These are phyloP conservation scores for Lasioglossum morio DNA, from an alignment of 2,888 invertebrate genomes.

Conservation along the genomic window DNA sequence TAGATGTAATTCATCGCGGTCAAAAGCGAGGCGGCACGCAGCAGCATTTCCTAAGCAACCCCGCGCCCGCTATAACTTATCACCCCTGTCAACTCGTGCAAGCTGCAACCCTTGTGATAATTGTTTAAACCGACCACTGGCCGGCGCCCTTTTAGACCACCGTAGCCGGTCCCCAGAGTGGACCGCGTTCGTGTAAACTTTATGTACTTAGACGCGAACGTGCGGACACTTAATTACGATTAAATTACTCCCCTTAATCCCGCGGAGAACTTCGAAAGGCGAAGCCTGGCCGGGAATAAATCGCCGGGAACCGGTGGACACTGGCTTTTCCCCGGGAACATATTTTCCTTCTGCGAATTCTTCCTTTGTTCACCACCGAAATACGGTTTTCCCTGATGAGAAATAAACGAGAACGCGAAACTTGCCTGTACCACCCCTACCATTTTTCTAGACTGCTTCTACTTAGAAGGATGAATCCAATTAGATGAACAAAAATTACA, in stretches of 20 bases:
- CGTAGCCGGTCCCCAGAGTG: conserved; percentile 72
- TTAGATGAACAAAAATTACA: not conserved
- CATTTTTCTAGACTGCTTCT: not conserved
- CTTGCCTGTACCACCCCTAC: not conserved
- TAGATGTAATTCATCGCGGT: conserved; percentile 59
- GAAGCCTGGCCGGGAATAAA: conserved; percentile 32
- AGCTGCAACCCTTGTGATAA: conserved; percentile 83
- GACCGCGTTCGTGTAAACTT: conserved; percentile 73
- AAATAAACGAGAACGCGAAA: not conserved
- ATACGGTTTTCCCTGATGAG: not conserved
- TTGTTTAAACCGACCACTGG: conserved; percentile 84
- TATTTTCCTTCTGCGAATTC: not conserved
- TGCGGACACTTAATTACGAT: conserved; percentile 72
- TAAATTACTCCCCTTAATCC: conserved; percentile 64
- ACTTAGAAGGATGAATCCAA: not conserved
- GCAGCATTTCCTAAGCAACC: conserved; percentile 76
- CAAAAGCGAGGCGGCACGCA: conserved; percentile 16
- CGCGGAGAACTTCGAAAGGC: conserved; percentile 44
- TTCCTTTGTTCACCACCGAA: too few relatives aligned
- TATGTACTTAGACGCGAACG: conserved; percentile 69
- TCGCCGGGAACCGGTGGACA: conserved; percentile 28
- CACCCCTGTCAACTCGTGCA: conserved; percentile 80
- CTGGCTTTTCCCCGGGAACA: not conserved
- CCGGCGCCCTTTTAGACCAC: conserved; percentile 79
- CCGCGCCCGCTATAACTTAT: conserved; percentile 81